Conservation (phyloP, 2,888 invertebrate species). For the Pristionchus japonicus region DNA sequence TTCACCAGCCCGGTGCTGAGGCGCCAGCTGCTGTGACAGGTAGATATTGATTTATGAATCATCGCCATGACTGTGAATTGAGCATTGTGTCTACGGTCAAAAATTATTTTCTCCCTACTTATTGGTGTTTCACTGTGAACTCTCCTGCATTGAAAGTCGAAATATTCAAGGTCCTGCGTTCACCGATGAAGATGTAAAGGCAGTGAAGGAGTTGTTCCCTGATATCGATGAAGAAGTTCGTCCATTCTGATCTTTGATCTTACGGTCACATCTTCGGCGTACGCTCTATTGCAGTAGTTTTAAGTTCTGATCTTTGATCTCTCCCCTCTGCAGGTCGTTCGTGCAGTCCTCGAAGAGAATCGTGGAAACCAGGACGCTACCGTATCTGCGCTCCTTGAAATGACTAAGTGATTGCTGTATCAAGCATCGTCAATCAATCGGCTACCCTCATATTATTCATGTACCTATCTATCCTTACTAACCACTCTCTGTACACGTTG, state of each 20-base stretch:
- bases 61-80: no score
- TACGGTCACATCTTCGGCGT: no score
- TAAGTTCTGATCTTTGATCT: slow-evolving; percentile 38
- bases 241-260: no score
- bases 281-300: no score
- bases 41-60: not conserved
- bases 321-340: slow-evolving; percentile 80
- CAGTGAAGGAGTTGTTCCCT: slow-evolving; percentile 94
- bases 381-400: slow-evolving; percentile 90
- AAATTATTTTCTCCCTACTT: no score
- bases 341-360: slow-evolving; percentile 90
- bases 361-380: slow-evolving; percentile 90
- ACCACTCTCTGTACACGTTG: slow-evolving; percentile 16
- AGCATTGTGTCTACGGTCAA: no score
- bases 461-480: not conserved
- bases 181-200: slow-evolving; percentile 76
- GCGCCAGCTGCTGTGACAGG: not conserved
- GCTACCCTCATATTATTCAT: not conserved
- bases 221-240: slow-evolving; percentile 92
- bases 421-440: not conserved
- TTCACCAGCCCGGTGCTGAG: not conserved
- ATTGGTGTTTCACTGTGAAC: no score
- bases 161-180: slow-evolving; percentile 51
- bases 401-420: slow-evolving; percentile 77
- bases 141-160: no score